Conservation (phyloP, 2,888 invertebrate genomes). For the Andricus curvator region DNA sequence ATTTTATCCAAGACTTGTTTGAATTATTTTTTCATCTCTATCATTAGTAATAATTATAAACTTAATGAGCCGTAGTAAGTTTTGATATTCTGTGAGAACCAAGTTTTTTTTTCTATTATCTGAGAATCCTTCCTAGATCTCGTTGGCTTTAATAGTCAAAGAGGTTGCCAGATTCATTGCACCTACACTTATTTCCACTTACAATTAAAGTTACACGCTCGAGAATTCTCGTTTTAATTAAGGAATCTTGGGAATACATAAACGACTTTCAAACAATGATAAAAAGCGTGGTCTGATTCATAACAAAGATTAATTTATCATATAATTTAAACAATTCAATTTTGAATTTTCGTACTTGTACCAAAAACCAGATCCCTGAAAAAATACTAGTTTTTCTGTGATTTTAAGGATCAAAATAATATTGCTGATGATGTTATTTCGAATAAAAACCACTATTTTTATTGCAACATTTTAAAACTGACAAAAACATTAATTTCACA, state of each 20-base stretch:
- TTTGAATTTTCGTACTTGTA: too few species aligned
- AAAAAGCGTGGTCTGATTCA: background rate
- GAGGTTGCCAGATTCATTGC: background rate
- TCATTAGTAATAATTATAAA: background rate
- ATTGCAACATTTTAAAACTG: too few species aligned
- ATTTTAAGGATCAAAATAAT: too few species aligned
- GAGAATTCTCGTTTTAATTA: background rate
- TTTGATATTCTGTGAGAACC: background rate
- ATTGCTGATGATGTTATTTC: too few species aligned
- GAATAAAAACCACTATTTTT: too few species aligned
- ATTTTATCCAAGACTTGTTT: too few species aligned
- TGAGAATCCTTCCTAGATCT: background rate
- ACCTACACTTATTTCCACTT: background rate
- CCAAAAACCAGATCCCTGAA: too few species aligned
- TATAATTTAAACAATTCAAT: too few species aligned
- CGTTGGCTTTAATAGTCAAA: background rate
- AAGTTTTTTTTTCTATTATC: background rate
- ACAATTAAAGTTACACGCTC: conserved; percentile 1
- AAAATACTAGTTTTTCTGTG: too few species aligned
- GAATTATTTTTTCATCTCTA: background rate
- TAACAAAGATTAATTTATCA: too few species aligned
- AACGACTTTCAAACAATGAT: background rate
- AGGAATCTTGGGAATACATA: background rate
- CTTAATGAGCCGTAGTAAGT: background rate
- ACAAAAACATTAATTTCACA: background rate